Evolutionary conservation across 2,113 vertebrate species (phyloP), one percentile per base, ranked within the genome.

Genomic region (Leptosomus discolor): DNA sequence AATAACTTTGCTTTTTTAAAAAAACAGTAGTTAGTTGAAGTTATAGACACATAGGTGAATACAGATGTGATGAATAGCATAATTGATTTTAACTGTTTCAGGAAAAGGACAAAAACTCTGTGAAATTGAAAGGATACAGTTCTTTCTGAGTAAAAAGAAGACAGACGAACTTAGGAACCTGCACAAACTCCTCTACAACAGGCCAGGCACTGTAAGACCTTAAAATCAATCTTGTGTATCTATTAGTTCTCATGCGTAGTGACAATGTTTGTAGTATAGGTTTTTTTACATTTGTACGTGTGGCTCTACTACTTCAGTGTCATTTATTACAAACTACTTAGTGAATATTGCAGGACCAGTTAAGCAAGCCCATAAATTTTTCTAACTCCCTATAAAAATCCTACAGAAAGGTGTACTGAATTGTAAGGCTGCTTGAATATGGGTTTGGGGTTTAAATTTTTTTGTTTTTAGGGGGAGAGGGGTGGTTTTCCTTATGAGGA

Each of bases 101-200:
- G 99, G 99, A 46, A 98, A 98, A 46, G 99, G 99, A 54, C 98
- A 99, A 92, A 99, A 99, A 73, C 95, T 99, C 39, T 99, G 99
- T 96, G 99, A 99, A 97, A 99, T 99, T 95, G 99, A 99, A 91
- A 98, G 99, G 83, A 98, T 99, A 97, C 98, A 99, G 51, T 98
- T 98, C 92, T 99, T 99, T 91, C 98, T 99, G 88, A 98, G 98
- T 95, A 99, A 99, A 97, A 99, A 99, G 97, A 99, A 99, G 98
- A 98, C 98, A 4, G 99, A 98, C 1, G 99, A 99, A 89, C 98
- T 99, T 87, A 98, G 99, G 95, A 99, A 99, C 83, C 98, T 99
- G 51, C 99, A 99, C 96, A 98, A 98, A 97, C 98, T 99, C 81
- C 97, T 99, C 89, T 99, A 99, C 92, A 99, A 99, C 97, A 98